Conservation (phyloP, 2,113 vertebrate genomes). For the pig (Sus scrofa) region T2T-Sscrofa CM000815.6:133328001-133328500, state of each 20-base stretch:
- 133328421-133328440: constrained; percentile 17
- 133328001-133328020: constrained; percentile 44
- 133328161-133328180: neutral
- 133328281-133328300: neutral
- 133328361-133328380: constrained; percentile 51
- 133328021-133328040: neutral
- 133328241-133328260: neutral
- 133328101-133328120: neutral
- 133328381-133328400: constrained; percentile 55
- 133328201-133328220: constrained; percentile 5
- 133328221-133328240: constrained; percentile 41
- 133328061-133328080: neutral
- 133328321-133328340: constrained; percentile 42
- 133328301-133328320: neutral
- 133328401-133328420: neutral
- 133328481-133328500: neutral
- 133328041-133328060: constrained; percentile 38
- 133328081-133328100: neutral
- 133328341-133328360: neutral
- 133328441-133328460: constrained; percentile 25
- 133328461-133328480: constrained; percentile 1
- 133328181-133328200: neutral
- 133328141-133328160: neutral
- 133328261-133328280: neutral
- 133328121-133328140: neutral